These are phyloP conservation scores for Seriola dumerili DNA, from an alignment of 2,113 vertebrate species.

Conservation along the genomic window DNA sequence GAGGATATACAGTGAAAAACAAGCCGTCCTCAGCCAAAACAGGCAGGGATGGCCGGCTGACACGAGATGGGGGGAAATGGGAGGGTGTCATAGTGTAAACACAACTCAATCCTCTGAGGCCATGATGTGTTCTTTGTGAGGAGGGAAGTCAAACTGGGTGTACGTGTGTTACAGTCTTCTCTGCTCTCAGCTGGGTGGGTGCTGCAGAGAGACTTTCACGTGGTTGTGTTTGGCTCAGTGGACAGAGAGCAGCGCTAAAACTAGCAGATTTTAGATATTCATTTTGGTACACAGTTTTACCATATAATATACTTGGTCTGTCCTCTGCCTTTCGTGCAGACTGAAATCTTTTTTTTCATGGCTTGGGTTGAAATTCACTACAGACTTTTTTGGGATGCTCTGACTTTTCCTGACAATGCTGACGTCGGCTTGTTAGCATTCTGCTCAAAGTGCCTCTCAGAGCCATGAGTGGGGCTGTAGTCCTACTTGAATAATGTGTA, in stretches of 20 bases:
- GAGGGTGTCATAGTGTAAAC: conserved; percentile 71
- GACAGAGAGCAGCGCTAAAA: neutral
- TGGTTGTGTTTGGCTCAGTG: neutral
- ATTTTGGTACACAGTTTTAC: too few species aligned
- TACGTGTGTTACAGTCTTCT: neutral
- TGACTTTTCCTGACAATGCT: neutral
- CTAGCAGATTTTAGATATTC: too few species aligned
- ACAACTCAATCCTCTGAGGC: conserved; percentile 60
- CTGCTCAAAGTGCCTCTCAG: neutral
- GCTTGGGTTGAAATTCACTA: neutral
- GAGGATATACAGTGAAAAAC: conserved; percentile 65
- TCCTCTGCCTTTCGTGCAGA: too few species aligned
- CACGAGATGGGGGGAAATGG: conserved; percentile 46
- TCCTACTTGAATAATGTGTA: neutral
- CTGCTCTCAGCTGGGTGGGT: neutral
- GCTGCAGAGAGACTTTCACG: neutral
- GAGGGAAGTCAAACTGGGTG: conserved; percentile 26
- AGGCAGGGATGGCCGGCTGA: conserved; percentile 39
- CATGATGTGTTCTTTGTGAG: conserved; percentile 42
- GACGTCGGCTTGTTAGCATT: too few species aligned
- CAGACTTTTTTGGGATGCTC: too few species aligned
- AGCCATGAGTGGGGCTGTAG: neutral
- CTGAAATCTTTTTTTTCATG: neutral
- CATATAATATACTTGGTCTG: too few species aligned
- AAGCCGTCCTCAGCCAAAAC: conserved; percentile 54